Evolutionary conservation across 2,113 vertebrate genomes (phyloP), one percentile per base, ranked within the genome.

Genomic region (Podocnemis expansa): DNA sequence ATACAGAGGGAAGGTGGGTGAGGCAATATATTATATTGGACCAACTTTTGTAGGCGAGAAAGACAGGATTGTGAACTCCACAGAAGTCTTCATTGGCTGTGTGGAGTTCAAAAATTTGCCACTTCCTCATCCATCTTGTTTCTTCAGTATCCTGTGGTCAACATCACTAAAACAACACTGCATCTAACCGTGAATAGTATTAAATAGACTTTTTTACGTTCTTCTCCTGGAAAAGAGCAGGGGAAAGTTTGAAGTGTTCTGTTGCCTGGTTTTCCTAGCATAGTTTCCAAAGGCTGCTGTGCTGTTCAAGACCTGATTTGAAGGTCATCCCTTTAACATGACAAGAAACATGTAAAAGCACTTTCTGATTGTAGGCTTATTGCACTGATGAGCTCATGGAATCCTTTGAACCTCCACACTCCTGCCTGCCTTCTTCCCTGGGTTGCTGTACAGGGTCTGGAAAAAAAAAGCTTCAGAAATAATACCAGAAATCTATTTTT

Each of bases 381-480:
- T 93, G 93, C 25, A 82, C 2, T 67, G 24, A 85, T 55, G 78
- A 92, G 16, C 19, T 22, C 2, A 0, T 93, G 56, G 13, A 89
- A 27, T 49, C 8, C 34, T 91, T 43, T 76, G 60, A 95, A 89
- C 84, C 81, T 86, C 82, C n/a, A 4, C 14, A 88, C n/a, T 91
- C 80, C 87, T 78, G 21, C 58, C 41, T 94, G 55, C 41, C 75
- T 47, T 88, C 83, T 93, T 94, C 58, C 82, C 63, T 76, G 83
- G 55, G 52, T 55, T 95, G 63, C 70, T 89, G 3, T 38, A 85
- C 91, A 91, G 55, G 22, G 54, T 14, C 31, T n/a, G n/a, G 45
- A 43, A 76, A 45, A 41, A n/a, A 58, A 38, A 29, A 43, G 41
- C 47, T 27, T 60, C 17, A 51, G 43, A 80, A 54, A 45, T 54